Evolutionary conservation across 1,140 invertebrate species (phyloP).

Genomic region (Coelopa frigida): DNA sequence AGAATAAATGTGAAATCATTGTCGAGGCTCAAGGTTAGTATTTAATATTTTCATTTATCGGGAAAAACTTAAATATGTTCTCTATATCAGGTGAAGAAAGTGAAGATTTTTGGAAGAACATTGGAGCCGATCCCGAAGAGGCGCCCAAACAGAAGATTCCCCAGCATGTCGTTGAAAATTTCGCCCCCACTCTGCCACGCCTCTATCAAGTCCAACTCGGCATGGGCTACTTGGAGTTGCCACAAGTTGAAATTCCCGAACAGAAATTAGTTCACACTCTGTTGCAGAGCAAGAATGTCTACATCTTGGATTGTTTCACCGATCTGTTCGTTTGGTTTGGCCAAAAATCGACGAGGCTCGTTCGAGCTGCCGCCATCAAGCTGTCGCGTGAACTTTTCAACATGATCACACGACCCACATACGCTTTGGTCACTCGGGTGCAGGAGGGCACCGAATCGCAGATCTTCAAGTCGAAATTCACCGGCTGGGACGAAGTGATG

Average conservation of each 20-base stretch:
- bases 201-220: constrained; percentile 93
- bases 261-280: constrained; percentile 66
- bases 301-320: constrained; percentile 90
- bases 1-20: constrained; percentile 87
- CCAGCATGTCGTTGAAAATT: constrained; percentile 76
- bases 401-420: constrained; percentile 83
- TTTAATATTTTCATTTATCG: not conserved
- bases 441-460: constrained; percentile 78
- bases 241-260: constrained; percentile 83
- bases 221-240: constrained; percentile 97
- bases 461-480: constrained; percentile 96
- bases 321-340: constrained; percentile 99
- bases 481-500: constrained; percentile 98
- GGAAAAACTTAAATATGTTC: not conserved
- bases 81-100: constrained; percentile 55
- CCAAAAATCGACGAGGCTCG: constrained; percentile 92
- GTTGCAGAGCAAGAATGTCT: constrained; percentile 89
- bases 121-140: constrained; percentile 52
- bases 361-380: constrained; percentile 93
- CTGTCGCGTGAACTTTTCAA: constrained; percentile 90
- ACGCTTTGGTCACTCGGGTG: constrained; percentile 82
- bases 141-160: constrained; percentile 24
- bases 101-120: constrained; percentile 72
- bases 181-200: constrained; percentile 65
- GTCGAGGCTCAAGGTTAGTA: constrained; percentile 64